Percentiles rank a stretch among this genome's conserved stretches.
Evolutionary conservation across 2,113 vertebrate species (phyloP).

Genomic region (Gallinago undulata): DNA sequence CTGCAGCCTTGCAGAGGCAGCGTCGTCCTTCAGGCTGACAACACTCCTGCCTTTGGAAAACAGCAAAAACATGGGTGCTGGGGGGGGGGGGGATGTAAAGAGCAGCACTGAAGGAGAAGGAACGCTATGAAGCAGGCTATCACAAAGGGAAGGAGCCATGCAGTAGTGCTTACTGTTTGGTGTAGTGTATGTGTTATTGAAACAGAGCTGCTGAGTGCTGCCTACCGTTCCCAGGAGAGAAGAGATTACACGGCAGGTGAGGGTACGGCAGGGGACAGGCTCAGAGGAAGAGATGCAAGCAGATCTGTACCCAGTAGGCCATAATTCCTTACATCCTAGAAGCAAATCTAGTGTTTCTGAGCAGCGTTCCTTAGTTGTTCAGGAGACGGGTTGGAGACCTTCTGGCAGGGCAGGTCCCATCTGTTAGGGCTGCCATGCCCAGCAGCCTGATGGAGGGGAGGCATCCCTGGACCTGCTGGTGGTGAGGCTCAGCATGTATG

Average conservation of each 20-base stretch:
- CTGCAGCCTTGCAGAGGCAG: background rate
- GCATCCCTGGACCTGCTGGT: accelerated
- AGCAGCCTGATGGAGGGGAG: background rate
- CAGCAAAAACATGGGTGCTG: background rate
- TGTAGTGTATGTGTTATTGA: background rate
- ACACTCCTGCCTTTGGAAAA: background rate
- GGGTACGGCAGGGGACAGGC: accelerated
- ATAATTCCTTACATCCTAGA: background rate
- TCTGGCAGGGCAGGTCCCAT: background rate
- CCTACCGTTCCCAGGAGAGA: background rate
- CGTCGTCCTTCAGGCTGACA: background rate
- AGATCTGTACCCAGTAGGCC: background rate
- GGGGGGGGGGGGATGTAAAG: background rate
- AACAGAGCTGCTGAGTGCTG: background rate
- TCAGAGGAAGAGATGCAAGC: background rate
- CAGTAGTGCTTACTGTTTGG: background rate
- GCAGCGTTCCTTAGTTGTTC: slow-evolving; percentile 18
- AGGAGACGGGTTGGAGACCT: background rate
- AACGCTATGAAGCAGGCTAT: background rate
- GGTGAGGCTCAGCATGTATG: background rate
- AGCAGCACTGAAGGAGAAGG: background rate
- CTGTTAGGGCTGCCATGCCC: background rate
- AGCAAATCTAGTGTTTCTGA: background rate
- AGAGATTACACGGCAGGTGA: background rate
- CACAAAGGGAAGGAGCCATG: background rate